Conservation (phyloP, 2,113 vertebrate genomes). For the Sarotherodon lohbergeri region DNA sequence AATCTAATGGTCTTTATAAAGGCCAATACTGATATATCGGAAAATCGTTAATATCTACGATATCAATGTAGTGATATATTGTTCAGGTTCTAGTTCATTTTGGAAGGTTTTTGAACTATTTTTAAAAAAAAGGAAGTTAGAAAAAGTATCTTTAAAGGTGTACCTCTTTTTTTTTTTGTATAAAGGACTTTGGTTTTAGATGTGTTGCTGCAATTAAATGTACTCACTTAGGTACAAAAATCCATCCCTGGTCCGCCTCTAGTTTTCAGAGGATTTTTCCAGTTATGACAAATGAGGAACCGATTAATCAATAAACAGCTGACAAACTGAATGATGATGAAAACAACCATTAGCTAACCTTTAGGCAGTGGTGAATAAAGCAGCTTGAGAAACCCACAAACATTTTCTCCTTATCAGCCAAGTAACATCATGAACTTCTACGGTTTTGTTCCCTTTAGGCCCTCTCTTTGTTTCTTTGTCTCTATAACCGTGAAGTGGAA, state of each 20-base stretch:
- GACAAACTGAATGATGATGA: background rate
- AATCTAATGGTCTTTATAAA: background rate
- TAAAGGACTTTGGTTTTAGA: background rate
- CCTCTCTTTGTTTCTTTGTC: background rate
- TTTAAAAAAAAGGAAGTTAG: rapidly evolving
- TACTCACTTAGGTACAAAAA: background rate
- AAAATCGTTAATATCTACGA: background rate
- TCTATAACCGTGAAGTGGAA: background rate
- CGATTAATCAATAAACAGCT: background rate
- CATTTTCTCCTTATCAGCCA: background rate
- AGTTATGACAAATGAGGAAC: background rate
- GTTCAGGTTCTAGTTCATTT: background rate
- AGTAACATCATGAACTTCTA: background rate
- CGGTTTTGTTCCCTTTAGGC: background rate
- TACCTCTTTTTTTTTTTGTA: background rate
- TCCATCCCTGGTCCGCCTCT: background rate
- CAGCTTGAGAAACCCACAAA: background rate
- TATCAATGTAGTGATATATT: background rate
- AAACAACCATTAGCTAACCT: background rate
- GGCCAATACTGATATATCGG: background rate
- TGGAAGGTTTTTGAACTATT: background rate
- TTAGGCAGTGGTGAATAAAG: background rate
- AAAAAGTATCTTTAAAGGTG: background rate
- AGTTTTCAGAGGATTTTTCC: background rate
- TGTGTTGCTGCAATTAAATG: background rate